phyloP scores from a whole-genome alignment of 2,888 invertebrate genomes.

The Phorcus lineatus region DNA sequence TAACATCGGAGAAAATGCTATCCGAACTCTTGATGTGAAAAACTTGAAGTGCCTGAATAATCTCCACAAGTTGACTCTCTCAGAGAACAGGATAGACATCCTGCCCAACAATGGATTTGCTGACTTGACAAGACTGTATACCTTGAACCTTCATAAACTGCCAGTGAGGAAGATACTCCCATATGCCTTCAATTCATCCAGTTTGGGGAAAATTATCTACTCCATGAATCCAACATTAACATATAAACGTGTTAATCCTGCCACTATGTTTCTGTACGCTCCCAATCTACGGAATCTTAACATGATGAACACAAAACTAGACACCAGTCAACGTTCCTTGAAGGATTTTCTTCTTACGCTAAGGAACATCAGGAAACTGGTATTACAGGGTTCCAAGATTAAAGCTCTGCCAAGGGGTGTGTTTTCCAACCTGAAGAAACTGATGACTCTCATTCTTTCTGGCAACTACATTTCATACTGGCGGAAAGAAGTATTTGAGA shows the following conservation, averaged over 20 bases:
- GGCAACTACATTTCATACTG: constrained; percentile 3
- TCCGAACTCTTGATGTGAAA: background rate
- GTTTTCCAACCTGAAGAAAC: background rate
- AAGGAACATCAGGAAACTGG: background rate
- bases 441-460: background rate
- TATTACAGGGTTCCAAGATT: background rate
- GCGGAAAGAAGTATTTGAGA: background rate
- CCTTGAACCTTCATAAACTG: background rate
- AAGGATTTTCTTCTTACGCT: background rate
- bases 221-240: background rate
- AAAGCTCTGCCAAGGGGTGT: background rate
- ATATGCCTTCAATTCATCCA: constrained; percentile 11
- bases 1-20: background rate
- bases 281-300: background rate
- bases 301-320: background rate
- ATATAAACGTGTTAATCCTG: background rate
- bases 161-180: background rate
- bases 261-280: background rate
- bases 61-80: background rate
- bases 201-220: background rate
- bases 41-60: background rate
- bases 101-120: constrained; percentile 1
- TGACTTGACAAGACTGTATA: background rate
- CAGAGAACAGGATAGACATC: background rate
- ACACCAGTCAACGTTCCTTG: background rate